phyloP scores from a whole-genome alignment of 2,797 vertebrate species.

The Merluccius polli region DNA sequence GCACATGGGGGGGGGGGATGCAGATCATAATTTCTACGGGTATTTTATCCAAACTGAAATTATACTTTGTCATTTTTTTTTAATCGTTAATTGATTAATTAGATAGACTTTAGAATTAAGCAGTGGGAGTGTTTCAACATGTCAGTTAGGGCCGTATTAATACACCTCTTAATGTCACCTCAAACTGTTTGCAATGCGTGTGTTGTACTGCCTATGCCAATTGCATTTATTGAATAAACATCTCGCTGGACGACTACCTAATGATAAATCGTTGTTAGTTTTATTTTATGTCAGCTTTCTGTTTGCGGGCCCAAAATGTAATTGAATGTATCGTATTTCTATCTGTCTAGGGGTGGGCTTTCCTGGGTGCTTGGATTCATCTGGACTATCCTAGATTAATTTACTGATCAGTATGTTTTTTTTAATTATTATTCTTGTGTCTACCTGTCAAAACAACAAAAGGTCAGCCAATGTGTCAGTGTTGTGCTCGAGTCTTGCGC shows the following conservation, averaged over 20 bases:
- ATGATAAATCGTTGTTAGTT: conserved; percentile 1
- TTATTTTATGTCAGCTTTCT: conserved; percentile 19
- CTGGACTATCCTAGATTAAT: neutral
- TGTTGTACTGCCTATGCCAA: neutral
- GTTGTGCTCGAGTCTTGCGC: neutral
- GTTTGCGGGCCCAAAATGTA: conserved; percentile 22
- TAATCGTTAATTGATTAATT: neutral
- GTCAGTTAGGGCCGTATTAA: neutral
- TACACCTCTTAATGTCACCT: neutral
- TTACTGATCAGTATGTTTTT: neutral
- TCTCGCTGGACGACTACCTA: neutral
- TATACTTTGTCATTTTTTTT: neutral
- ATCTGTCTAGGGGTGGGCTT: neutral
- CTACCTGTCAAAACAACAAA: neutral
- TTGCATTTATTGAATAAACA: conserved; percentile 3
- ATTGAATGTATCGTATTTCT: conserved; percentile 35
- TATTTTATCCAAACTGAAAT: neutral
- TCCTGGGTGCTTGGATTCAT: neutral
- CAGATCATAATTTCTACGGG: neutral
- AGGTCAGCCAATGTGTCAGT: neutral
- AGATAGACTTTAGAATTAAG: too few relatives aligned
- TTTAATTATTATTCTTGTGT: neutral
- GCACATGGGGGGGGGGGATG: neutral
- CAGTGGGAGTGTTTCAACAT: neutral
- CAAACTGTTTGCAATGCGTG: neutral